Evolutionary conservation across 2,888 invertebrate genomes (phyloP).

Genomic region (Cheilosia pagana): DNA sequence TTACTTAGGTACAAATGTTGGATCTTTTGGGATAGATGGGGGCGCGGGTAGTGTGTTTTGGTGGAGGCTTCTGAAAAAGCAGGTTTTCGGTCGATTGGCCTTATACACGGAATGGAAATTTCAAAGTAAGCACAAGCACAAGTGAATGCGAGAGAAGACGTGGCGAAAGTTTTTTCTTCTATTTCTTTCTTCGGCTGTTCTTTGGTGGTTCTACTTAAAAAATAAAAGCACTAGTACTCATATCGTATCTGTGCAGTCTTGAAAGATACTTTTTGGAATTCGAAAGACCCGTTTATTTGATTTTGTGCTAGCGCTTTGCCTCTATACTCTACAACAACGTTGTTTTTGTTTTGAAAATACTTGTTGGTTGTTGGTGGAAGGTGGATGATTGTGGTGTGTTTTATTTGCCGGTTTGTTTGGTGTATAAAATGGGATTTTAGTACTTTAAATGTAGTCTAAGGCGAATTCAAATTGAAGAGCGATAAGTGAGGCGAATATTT

Average conservation of each 20-base stretch:
- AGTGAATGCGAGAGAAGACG: conserved; percentile 71
- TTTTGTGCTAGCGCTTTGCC: not conserved
- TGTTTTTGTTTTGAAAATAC: conserved; percentile 16
- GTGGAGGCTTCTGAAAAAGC: conserved; percentile 62
- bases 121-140: conserved; percentile 62
- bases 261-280: conserved; percentile 1
- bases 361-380: conserved; percentile 56
- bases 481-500: conserved; percentile 10
- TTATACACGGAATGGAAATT: conserved; percentile 68
- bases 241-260: not conserved
- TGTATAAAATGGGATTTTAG: conserved; percentile 47
- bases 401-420: conserved; percentile 60
- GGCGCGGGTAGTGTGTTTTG: conserved; percentile 50
- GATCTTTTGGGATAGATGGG: conserved; percentile 12
- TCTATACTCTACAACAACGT: not conserved
- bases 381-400: not conserved
- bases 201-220: not conserved
- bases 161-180: conserved; percentile 67
- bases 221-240: not conserved
- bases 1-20: conserved; percentile 44
- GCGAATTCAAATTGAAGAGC: conserved; percentile 65
- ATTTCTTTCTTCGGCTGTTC: conserved; percentile 25
- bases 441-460: conserved; percentile 26
- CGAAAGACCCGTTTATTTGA: not conserved
- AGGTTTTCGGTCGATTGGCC: conserved; percentile 69